Conservation (phyloP, 2,797 vertebrate species). For the Ceyx erithaca region DNA sequence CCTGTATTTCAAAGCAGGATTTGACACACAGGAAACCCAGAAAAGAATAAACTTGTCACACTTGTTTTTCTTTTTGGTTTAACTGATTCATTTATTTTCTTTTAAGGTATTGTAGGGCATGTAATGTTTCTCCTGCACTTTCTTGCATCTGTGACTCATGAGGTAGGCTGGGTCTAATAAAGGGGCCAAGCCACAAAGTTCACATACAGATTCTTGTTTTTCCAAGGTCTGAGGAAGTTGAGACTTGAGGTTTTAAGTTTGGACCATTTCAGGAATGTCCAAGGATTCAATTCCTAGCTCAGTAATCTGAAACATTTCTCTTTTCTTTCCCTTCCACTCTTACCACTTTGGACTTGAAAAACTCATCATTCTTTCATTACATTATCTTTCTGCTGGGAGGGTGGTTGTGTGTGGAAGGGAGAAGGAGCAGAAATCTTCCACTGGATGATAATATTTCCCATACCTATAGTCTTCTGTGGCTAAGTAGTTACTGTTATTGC, state of each 20-base stretch:
- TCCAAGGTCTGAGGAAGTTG: not conserved
- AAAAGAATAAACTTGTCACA: not conserved
- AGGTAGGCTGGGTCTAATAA: not conserved
- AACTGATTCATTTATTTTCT: conserved; percentile 34
- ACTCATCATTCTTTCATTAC: not conserved
- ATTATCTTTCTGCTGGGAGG: not conserved
- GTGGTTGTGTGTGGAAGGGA: not conserved
- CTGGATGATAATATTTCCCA: not conserved
- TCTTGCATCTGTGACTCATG: conserved; percentile 2
- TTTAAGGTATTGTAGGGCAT: not conserved
- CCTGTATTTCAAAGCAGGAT: not conserved
- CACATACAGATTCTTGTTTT: not conserved
- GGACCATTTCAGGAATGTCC: not conserved
- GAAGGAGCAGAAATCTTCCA: not conserved
- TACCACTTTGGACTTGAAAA: not conserved
- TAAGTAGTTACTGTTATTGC: not conserved
- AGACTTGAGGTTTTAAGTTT: not conserved
- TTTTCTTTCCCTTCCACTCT: not conserved
- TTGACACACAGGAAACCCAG: conserved; percentile 3
- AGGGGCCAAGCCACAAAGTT: not conserved
- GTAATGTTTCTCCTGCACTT: not conserved
- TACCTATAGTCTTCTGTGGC: not conserved
- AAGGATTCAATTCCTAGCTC: not conserved
- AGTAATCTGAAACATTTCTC: not conserved
- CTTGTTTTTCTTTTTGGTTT: conserved; percentile 20